Base-by-base conservation (phyloP, 2,888 invertebrate genomes). In the Watsonalla cultraria region DNA sequence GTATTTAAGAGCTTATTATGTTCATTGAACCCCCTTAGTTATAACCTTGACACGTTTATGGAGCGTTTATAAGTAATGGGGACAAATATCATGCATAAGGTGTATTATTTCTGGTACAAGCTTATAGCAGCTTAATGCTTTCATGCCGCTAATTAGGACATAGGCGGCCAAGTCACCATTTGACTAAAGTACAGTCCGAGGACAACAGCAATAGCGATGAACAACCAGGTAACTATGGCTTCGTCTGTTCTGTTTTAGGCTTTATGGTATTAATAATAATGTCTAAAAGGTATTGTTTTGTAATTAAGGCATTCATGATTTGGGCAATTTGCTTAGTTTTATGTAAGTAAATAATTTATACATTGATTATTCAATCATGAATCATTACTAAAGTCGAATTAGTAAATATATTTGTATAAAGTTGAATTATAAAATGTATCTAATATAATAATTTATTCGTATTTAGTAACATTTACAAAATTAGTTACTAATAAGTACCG, bases 141-240 rank as follows among this genome's bases (percentile, higher is more conserved):
- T 69, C 84, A 86, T 68, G 86, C 86, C 80, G 86, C 85, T 61
- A 68, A 68, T 56, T 85, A 88, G 88, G 83, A 84, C 75, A 82
- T 82, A 88, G 92, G 70, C 79, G 91, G 66, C 81, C 91, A 62
- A 88, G 90, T 68, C 90, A 86, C 58, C 89, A 90, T 80, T 82
- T 92, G 71, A 85, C 92, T 64, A 94, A 94, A 82, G 90, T 92
- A 64, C 92, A 92, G 57, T 94, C 94, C 0, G 93, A 94, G 70
- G 94, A 94, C 63, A 94, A 93, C 75, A 94, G 93, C 81, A 92
- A 91, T 76, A 92, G 92, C 61, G 93, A 94, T 64, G 94, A 94
- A 62, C 93, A 80, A 65, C 76, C 75, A 76, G 77, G 78, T 78
- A 74, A 65, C 15, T 49, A 46, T 15, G 45, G 46, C 8, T 42